These are phyloP conservation scores for Drosophila cognata DNA, from an alignment of 2,888 invertebrate genomes.

Conservation along the genomic window DNA sequence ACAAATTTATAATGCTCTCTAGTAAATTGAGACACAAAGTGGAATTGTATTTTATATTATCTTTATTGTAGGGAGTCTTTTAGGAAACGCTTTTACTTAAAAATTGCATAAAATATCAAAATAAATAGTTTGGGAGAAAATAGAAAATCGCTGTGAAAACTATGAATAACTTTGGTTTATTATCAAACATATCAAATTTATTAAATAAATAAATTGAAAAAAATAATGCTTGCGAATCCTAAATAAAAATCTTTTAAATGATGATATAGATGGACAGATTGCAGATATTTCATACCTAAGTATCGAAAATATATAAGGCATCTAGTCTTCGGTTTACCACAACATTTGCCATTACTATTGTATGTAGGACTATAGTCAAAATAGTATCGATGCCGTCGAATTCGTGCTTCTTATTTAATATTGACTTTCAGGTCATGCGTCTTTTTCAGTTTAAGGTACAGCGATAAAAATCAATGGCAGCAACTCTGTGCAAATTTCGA, in stretches of 20 bases:
- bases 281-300: not conserved
- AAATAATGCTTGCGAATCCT: too few relatives aligned
- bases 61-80: not conserved
- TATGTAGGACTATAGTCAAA: constrained; percentile 1
- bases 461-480: constrained; percentile 75
- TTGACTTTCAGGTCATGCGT: constrained; percentile 43
- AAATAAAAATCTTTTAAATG: not conserved
- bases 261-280: not conserved
- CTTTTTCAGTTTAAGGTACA: constrained; percentile 21
- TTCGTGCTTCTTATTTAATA: constrained; percentile 34
- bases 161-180: not conserved
- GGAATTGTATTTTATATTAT: not conserved
- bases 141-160: not conserved
- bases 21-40: not conserved
- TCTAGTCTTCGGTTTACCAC: too few relatives aligned
- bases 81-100: not conserved
- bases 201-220: not conserved
- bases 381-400: constrained; percentile 18
- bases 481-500: constrained; percentile 35
- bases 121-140: not conserved
- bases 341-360: not conserved
- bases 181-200: not conserved
- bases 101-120: not conserved
- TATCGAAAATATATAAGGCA: not conserved
- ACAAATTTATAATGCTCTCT: not conserved